These are phyloP conservation scores for Artibeus jamaicensis DNA, from an alignment of 2,797 vertebrate genomes.

Conservation along the genomic window DNA sequence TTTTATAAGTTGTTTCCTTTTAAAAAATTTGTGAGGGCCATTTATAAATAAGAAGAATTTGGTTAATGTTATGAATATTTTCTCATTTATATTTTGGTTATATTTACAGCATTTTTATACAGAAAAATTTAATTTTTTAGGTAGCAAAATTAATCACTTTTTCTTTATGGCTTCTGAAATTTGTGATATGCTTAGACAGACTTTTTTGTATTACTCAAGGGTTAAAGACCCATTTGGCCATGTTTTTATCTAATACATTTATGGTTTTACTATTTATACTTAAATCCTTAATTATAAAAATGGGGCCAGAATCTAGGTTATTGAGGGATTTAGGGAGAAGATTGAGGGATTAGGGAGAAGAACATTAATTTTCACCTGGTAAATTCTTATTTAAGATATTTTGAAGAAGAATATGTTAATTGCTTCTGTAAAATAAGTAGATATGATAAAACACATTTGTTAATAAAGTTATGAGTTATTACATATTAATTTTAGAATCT, in stretches of 20 bases:
- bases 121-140: not conserved
- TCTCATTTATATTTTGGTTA: not conserved
- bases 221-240: not conserved
- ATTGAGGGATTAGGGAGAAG: not conserved
- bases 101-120: not conserved
- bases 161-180: not conserved
- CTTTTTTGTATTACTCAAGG: not conserved
- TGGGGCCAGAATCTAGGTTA: not conserved
- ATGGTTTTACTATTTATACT: not conserved
- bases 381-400: not conserved
- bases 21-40: not conserved
- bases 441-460: not conserved
- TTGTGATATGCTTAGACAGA: not conserved
- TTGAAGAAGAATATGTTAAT: not conserved
- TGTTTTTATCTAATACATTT: not conserved
- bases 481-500: not conserved
- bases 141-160: not conserved
- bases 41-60: not conserved
- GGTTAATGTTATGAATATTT: not conserved
- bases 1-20: constrained; percentile 19
- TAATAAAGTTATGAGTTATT: not conserved
- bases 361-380: not conserved
- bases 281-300: not conserved
- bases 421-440: not conserved
- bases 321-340: no score